Percentiles rank a stretch among this genome's conserved stretches.
Conservation (phyloP, 2,797 vertebrate species). For the Tamandua tetradactyla region DNA sequence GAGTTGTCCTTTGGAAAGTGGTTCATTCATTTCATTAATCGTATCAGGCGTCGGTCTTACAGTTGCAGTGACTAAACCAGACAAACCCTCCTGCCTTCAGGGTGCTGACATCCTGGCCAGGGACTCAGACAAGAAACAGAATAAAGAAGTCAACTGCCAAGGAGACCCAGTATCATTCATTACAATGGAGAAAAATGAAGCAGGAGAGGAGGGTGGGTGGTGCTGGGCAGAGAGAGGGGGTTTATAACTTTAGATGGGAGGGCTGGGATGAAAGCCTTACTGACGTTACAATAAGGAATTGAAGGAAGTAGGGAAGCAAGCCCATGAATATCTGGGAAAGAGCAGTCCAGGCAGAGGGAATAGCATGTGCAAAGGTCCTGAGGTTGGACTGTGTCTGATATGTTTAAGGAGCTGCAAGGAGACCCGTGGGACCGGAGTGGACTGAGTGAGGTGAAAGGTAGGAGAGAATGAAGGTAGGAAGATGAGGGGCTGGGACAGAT, state of each 20-base stretch:
- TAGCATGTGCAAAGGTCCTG: not conserved
- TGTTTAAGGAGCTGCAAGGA: not conserved
- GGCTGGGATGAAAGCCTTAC: not conserved
- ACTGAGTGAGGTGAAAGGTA: not conserved
- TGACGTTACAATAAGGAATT: not conserved
- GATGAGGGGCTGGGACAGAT: not conserved
- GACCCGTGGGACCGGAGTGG: not conserved
- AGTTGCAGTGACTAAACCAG: not conserved
- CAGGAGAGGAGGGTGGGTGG: too few species aligned
- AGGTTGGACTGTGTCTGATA: not conserved
- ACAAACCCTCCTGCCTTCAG: not conserved
- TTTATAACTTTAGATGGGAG: not conserved
- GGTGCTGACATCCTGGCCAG: not conserved
- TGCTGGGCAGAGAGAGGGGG: not conserved
- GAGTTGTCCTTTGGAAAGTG: too few species aligned
- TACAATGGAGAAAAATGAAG: not conserved
- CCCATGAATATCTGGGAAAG: not conserved
- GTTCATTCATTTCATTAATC: too few species aligned
- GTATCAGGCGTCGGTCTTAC: too few species aligned
- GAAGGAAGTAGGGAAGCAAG: not conserved
- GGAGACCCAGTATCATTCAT: not conserved
- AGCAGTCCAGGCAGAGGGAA: not conserved
- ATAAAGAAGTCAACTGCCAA: not conserved
- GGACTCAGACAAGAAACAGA: not conserved
- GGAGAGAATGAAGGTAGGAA: not conserved